Evolutionary conservation across 2,113 vertebrate genomes (phyloP).

Genomic region (Rhipidura dahli): DNA sequence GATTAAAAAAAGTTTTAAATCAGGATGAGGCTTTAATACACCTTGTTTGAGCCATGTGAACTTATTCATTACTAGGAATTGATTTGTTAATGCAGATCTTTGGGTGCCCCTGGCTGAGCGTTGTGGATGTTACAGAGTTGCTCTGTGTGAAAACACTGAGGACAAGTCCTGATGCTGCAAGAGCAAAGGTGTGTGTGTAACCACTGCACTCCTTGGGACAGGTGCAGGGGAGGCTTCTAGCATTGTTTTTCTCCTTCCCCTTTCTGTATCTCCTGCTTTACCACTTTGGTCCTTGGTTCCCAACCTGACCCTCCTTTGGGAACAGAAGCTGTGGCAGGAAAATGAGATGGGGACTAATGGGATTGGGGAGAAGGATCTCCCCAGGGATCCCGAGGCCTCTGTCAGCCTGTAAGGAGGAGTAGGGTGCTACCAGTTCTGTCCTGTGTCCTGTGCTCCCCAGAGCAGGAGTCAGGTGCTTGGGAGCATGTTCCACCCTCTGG

Average conservation of each 20-base stretch:
- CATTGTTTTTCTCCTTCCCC: neutral
- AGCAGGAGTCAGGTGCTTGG: neutral
- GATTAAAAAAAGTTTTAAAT: neutral
- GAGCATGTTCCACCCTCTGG: neutral
- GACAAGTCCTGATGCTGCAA: neutral
- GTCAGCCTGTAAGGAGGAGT: neutral
- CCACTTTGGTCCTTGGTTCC: neutral
- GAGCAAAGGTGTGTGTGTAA: neutral
- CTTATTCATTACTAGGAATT: neutral
- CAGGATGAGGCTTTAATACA: neutral
- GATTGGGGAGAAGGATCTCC: neutral
- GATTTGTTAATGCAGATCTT: neutral
- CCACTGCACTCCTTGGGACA: neutral
- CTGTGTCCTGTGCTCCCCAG: neutral
- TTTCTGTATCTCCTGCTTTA: neutral
- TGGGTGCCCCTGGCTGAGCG: neutral
- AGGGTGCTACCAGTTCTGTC: neutral
- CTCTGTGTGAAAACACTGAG: neutral
- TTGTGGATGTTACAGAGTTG: neutral
- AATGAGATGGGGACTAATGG: neutral
- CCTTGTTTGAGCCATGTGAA: neutral
- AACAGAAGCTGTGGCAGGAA: neutral
- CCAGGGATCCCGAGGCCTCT: neutral
- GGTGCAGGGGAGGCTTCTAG: neutral
- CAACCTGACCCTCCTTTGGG: neutral